phyloP scores from a whole-genome alignment of 1,140 invertebrate species.

The Sesamia nonagrioides region DNA sequence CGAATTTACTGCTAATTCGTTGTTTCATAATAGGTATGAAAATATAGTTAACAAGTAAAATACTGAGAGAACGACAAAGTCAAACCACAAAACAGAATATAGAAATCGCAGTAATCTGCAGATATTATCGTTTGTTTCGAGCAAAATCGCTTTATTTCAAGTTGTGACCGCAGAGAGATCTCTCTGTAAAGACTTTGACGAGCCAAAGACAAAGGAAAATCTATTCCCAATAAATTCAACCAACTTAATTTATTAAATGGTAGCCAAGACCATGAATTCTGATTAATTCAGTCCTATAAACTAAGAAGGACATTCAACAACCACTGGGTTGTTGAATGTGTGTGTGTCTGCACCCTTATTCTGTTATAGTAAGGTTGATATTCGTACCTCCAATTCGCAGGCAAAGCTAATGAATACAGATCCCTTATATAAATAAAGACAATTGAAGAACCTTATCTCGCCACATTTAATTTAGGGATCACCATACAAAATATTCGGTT shows the following conservation, averaged over 20 bases:
- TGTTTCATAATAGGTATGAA: too few relatives aligned
- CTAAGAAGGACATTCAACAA: too few relatives aligned
- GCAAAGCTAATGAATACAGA: not conserved
- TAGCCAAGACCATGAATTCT: not conserved
- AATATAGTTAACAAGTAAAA: too few relatives aligned
- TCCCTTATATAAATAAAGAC: not conserved
- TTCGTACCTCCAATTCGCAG: too few relatives aligned
- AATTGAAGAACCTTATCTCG: not conserved
- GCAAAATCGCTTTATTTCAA: not conserved
- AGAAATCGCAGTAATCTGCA: not conserved
- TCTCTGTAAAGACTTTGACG: conserved; percentile 3
- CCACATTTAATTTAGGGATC: conserved; percentile 11
- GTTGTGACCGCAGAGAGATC: not conserved
- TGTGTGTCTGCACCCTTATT: too few relatives aligned
- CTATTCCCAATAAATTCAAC: conserved; percentile 7
- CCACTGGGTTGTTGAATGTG: too few relatives aligned
- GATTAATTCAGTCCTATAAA: not conserved
- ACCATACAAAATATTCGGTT: conserved; percentile 11
- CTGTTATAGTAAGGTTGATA: too few relatives aligned
- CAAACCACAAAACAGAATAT: too few relatives aligned
- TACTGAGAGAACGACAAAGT: too few relatives aligned
- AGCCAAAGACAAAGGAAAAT: conserved; percentile 7
- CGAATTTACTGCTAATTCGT: too few relatives aligned
- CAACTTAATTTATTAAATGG: conserved; percentile 10
- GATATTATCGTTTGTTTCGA: not conserved